A percentile compares a stretch with the other conserved stretches of the same genome.
phyloP scores from a whole-genome alignment of 2,113 vertebrate genomes.

The Aegotheles bennettii region DNA sequence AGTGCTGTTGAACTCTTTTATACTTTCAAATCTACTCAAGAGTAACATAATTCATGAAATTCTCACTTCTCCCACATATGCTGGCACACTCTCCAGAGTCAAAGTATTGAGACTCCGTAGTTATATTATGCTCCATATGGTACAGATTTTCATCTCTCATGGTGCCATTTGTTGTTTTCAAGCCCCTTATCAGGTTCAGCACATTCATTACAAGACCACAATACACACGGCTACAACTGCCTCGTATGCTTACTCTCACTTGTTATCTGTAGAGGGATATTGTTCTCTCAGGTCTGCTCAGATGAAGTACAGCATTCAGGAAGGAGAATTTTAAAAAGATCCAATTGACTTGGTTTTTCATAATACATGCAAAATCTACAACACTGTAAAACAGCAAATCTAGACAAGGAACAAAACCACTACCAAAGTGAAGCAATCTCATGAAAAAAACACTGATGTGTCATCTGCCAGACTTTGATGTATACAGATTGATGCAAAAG shows the following conservation, averaged over 20 bases:
- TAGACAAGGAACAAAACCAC: not conserved
- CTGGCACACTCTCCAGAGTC: conserved; percentile 7
- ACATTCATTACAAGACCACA: conserved; percentile 27
- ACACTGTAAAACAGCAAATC: not conserved
- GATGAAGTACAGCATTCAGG: not conserved
- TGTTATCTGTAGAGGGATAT: not conserved
- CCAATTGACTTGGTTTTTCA: not conserved
- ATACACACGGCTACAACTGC: not conserved
- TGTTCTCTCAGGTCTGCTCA: not conserved
- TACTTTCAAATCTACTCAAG: conserved; percentile 43
- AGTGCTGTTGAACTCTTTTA: conserved; percentile 27
- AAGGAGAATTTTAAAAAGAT: not conserved
- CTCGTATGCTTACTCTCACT: not conserved
- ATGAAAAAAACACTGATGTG: not conserved
- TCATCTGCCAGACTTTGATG: not conserved
- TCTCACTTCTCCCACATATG: conserved; percentile 49
- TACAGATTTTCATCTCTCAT: conserved; percentile 18
- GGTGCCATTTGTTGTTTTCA: conserved; percentile 35
- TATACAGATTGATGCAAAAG: not conserved
- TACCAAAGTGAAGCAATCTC: not conserved
- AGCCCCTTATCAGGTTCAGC: conserved; percentile 25
- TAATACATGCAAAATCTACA: not conserved
- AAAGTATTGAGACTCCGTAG: conserved; percentile 7
- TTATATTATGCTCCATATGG: conserved; percentile 51
- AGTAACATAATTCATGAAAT: conserved; percentile 56